Percentiles rank a stretch among this genome's conserved stretches.
phyloP scores from a whole-genome alignment of 2,888 invertebrate genomes.

The Idaea biselata region DNA sequence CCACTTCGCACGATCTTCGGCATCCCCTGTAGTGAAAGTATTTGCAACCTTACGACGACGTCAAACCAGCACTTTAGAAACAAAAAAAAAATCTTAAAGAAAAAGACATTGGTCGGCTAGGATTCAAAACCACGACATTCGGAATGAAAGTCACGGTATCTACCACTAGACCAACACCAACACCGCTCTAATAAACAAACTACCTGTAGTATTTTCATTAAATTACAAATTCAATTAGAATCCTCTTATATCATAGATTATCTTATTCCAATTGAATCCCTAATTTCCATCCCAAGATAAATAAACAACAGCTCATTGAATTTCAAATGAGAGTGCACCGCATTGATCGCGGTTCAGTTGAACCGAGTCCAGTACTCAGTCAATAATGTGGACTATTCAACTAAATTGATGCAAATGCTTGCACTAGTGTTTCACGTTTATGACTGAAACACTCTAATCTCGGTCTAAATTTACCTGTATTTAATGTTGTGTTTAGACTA shows the following conservation, averaged over 20 bases:
- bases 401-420: conserved; percentile 16
- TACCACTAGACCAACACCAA: too few relatives aligned
- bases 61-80: too few relatives aligned
- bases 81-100: too few relatives aligned
- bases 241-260: not conserved
- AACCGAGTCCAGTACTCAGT: not conserved
- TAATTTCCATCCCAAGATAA: not conserved
- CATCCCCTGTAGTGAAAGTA: too few relatives aligned
- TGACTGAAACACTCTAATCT: conserved; percentile 6
- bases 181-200: too few relatives aligned
- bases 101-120: too few relatives aligned
- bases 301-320: not conserved
- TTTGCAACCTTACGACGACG: too few relatives aligned
- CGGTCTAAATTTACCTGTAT: not conserved
- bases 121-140: too few relatives aligned
- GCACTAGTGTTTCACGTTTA: conserved; percentile 5
- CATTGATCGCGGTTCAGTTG: not conserved
- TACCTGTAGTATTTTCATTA: not conserved
- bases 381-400: conserved; percentile 4
- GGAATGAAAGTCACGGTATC: too few relatives aligned
- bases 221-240: not conserved
- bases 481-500: not conserved
- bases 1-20: too few relatives aligned
- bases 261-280: not conserved
- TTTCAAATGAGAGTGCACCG: not conserved